Evolutionary conservation across 2,113 vertebrate species (phyloP), one percentile per base, ranked within the genome.

Genomic region (Hassar affinis): DNA sequence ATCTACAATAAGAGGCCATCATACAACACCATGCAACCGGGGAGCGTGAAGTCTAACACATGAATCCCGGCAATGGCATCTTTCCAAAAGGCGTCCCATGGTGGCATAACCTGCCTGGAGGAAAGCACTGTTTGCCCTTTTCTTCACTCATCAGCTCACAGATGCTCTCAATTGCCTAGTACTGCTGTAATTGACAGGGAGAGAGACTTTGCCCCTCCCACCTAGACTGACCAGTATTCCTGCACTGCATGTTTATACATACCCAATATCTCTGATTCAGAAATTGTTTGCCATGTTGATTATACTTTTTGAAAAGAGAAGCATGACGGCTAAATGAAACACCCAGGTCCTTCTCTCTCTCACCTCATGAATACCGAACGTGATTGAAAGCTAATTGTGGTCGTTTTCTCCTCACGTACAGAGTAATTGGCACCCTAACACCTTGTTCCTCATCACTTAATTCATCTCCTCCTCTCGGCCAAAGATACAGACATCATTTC

Each of bases 401-500:
- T 56, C 86, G 20, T 76, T 87, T 57, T 51, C 83, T 15, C 17
- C 61, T 81, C 84, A 33, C 84, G 57, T 45, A 22, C 38, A 62
- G 76, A 83, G 84, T 84, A 87, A 85, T 84, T 83, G 78, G 22
- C 75, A 82, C 71, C 79, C 68, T 54, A 62, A 42, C 20, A 9
- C 80, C 30, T 27, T 22, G 56, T 86, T 84, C 77, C 35, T 49
- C 54, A 47, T 17, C 64, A 54, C 72, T 85, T 89, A 85, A 92
- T 91, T 91, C 87, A 89, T 74, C 18, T 78, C 52, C 78, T 74
- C 12, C 80, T 45, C 74, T 77, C 62, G 68, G 61, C 84, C 77
- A 74, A 62, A 85, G 82, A 79, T n/a, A 4, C 33, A 42, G 64
- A 77, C 71, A 42, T 89, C 85, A 81, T 90, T 90, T 89, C 85